A percentile compares a stretch with the other conserved stretches of the same genome.
Conservation (phyloP, 2,888 invertebrate genomes). For the Brachyptera risi region DNA sequence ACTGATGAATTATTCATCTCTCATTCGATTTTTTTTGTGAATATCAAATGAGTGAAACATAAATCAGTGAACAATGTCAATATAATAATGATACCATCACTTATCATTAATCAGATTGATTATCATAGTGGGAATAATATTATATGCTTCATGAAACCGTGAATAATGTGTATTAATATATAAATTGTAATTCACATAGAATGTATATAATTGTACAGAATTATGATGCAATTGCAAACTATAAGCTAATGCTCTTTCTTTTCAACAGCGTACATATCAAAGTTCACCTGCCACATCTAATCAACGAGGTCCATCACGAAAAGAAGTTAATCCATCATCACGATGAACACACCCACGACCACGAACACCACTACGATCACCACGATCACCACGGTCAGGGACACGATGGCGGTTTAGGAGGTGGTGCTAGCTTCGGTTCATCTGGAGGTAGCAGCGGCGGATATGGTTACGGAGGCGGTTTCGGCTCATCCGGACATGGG, state of each 20-base stretch:
- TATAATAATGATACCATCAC: no score
- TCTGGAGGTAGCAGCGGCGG: slow-evolving; percentile 8
- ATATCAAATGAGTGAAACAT: no score
- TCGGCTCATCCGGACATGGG: background rate
- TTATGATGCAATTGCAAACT: background rate
- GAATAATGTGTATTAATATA: no score
- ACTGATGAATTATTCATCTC: no score
- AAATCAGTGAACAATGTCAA: no score
- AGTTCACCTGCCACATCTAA: slow-evolving; percentile 37
- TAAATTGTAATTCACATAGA: no score
- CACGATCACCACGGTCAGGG: slow-evolving; percentile 1
- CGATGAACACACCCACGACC: slow-evolving; percentile 18
- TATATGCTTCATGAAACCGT: no score
- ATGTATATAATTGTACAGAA: background rate
- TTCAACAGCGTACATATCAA: slow-evolving; percentile 38
- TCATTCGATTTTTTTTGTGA: no score
- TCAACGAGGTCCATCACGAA: slow-evolving; percentile 38
- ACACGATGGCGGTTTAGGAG: background rate
- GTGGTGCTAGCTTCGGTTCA: background rate
- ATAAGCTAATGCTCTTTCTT: background rate
- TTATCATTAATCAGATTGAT: no score
- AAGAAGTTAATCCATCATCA: slow-evolving; percentile 36
- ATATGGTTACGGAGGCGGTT: slow-evolving; percentile 4
- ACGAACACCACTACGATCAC: slow-evolving; percentile 18
- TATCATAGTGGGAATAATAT: no score